Conservation (phyloP, 2,797 vertebrate species). For the Odontamblyopus rebecca region DNA sequence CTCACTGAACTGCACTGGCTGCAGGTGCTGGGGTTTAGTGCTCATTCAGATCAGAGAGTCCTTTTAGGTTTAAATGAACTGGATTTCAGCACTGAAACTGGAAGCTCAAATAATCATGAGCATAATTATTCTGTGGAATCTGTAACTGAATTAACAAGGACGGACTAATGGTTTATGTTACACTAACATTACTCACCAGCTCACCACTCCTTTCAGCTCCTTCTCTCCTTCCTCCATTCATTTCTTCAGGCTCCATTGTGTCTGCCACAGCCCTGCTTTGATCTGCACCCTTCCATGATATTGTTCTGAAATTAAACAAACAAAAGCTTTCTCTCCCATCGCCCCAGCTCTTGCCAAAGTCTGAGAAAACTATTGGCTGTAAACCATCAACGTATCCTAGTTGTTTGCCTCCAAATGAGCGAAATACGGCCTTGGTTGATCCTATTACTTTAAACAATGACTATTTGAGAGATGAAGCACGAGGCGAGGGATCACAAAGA, state of each 20-base stretch:
- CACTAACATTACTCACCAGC: not conserved
- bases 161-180: not conserved
- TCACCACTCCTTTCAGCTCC: not conserved
- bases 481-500: not conserved
- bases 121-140: not conserved
- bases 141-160: not conserved
- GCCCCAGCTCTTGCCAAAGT: conserved; percentile 62
- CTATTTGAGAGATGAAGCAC: conserved; percentile 22
- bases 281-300: conserved; percentile 34
- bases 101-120: no score
- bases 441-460: conserved; percentile 44
- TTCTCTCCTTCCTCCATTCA: not conserved
- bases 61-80: no score
- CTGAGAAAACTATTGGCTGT: conserved; percentile 73
- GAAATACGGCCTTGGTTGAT: conserved; percentile 35
- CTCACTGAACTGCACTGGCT: no score
- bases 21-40: no score
- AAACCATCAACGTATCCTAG: conserved; percentile 54
- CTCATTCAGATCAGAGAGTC: no score
- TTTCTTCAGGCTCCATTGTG: conserved; percentile 6
- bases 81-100: no score
- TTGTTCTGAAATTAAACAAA: conserved; percentile 70
- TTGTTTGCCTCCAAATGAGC: conserved; percentile 70
- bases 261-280: conserved; percentile 22
- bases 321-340: conserved; percentile 54